Evolutionary conservation across 2,797 vertebrate genomes (phyloP).

Genomic region (Silurus lanzhouensis): DNA sequence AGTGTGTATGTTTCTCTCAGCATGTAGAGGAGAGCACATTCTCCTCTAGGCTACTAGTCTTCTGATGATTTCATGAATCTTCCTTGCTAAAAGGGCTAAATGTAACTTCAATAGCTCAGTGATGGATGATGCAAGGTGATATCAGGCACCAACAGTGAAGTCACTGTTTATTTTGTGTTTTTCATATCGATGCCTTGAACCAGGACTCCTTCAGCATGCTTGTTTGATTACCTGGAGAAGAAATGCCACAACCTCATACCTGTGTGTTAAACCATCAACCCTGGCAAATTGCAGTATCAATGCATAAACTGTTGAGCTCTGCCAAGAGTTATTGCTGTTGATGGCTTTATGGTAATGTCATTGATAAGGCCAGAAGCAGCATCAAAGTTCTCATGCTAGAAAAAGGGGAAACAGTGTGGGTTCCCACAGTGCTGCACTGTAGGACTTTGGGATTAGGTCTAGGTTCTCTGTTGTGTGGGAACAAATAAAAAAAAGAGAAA

Average conservation of each 20-base stretch:
- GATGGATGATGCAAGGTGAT: constrained; percentile 19
- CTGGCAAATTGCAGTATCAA: constrained; percentile 76
- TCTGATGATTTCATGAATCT: constrained; percentile 31
- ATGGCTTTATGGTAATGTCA: constrained; percentile 83
- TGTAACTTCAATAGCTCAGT: constrained; percentile 34
- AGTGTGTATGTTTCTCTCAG: constrained; percentile 29
- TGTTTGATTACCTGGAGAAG: constrained; percentile 79
- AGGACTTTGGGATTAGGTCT: constrained; percentile 83
- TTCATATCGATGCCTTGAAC: not conserved
- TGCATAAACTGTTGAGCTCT: constrained; percentile 77
- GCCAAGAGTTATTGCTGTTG: constrained; percentile 81
- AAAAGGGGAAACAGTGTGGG: constrained; percentile 85
- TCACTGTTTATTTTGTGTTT: not conserved
- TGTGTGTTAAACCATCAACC: constrained; percentile 78
- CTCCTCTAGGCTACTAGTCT: constrained; percentile 11
- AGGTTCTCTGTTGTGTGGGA: constrained; percentile 79
- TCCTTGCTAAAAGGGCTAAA: constrained; percentile 39
- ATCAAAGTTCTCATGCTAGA: constrained; percentile 69
- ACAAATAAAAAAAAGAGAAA: constrained; percentile 60
- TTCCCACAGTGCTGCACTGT: constrained; percentile 84
- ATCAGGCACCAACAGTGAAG: not conserved
- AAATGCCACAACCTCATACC: constrained; percentile 72
- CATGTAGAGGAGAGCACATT: not conserved
- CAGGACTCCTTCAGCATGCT: constrained; percentile 9
- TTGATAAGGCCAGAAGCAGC: constrained; percentile 80